These are phyloP conservation scores for Spisula subtruncata DNA, from an alignment of 2,888 invertebrate genomes.

Conservation along the genomic window DNA sequence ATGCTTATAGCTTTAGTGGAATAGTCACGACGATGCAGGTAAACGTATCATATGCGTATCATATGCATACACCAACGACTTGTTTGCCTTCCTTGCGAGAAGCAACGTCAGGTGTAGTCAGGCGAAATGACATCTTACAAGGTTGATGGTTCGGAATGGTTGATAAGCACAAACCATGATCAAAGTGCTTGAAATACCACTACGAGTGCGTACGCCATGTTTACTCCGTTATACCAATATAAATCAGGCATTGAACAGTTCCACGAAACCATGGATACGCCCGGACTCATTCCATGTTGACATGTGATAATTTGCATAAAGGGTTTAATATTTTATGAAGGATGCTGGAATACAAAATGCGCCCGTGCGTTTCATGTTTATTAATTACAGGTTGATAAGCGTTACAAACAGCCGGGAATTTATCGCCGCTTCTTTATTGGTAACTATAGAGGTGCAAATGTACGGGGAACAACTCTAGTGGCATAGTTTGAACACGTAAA, in stretches of 20 bases:
- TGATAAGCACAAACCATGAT: too few species aligned
- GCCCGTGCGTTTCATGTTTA: conserved; percentile 40
- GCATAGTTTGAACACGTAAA: conserved; percentile 1
- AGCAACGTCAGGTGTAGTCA: too few species aligned
- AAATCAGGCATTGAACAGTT: not conserved
- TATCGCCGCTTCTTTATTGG: too few species aligned
- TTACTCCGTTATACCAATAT: too few species aligned
- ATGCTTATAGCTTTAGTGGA: too few species aligned
- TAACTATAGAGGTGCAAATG: not conserved
- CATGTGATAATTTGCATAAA: conserved; percentile 27
- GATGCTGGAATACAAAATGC: not conserved
- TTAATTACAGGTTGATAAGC: conserved; percentile 33
- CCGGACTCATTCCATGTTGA: not conserved
- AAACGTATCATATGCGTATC: too few species aligned
- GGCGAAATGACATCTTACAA: too few species aligned
- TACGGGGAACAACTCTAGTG: not conserved
- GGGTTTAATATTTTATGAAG: conserved; percentile 17
- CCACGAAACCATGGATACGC: not conserved
- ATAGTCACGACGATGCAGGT: too few species aligned
- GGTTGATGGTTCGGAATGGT: too few species aligned
- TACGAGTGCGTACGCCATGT: too few species aligned
- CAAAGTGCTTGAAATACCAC: not conserved
- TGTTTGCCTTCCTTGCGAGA: too few species aligned
- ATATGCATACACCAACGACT: too few species aligned
- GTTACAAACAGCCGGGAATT: not conserved